Evolutionary conservation across 2,113 vertebrate genomes (phyloP), one percentile per base, ranked within the genome.

Genomic region (Hippolais icterina): DNA sequence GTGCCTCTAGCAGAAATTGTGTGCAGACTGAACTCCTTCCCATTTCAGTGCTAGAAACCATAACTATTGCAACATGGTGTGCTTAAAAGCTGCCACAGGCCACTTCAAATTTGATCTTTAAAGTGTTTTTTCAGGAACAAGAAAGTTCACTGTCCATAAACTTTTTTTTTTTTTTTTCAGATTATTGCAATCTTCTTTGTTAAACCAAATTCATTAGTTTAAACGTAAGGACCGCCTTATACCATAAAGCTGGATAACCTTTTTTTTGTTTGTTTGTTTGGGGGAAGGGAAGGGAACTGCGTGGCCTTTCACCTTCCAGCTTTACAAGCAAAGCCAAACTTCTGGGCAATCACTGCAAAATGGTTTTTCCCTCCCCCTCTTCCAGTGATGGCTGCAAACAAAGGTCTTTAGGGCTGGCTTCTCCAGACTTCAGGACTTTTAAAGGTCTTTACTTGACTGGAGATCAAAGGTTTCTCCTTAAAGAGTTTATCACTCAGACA

Each of bases 401-500:
- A 96, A 96, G 90, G 84, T 93, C 92, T 94, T 97, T 78, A 87
- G 92, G 93, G 89, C 75, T 91, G 88, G 31, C 80, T 94, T n/a
- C 86, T 61, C 80, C 90, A 91, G 82, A 90, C 95, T 93, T 78
- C 95, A 89, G 88, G 83, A 97, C 72, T 93, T 94, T 93, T 91
- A 91, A 90, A 82, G 83, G 65, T 94, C 93, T 94, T 97, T 96
- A 96, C 92, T 96, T 93, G 88, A 89, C 90, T 87, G 86, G 90
- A 96, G 96, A 97, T 96, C 96, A 97, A 97, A 97, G 96, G 96
- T 95, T 96, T 95, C 86, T 91, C 74, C 93, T 75, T 97, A 94
- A 94, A 94, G 92, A 91, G 86, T 97, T 96, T 96, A 97, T 96
- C 95, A 92, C 96, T 96, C 96, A 72, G 94, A 96, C 93, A 96